Evolutionary conservation across 1,140 invertebrate species (phyloP).

Genomic region (Batillaria attramentaria): DNA sequence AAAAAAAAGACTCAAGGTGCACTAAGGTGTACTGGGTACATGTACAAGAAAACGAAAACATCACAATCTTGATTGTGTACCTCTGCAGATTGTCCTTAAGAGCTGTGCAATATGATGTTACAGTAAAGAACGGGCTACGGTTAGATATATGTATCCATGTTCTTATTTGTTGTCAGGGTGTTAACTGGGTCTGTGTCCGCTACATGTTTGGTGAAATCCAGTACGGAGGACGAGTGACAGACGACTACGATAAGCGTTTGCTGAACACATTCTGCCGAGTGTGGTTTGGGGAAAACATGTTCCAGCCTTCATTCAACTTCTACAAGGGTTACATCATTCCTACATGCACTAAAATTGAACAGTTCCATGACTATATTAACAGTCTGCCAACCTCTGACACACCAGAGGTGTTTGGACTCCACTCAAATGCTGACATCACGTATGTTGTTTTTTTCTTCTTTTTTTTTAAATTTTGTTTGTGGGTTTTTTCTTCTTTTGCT

Average conservation of each 20-base stretch:
- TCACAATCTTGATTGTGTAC: no score
- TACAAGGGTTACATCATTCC: constrained; percentile 69
- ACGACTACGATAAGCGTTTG: constrained; percentile 94
- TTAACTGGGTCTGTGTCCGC: constrained; percentile 92
- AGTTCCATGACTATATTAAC: constrained; percentile 77
- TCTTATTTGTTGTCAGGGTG: constrained; percentile 76
- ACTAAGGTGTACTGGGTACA: no score
- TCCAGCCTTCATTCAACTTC: constrained; percentile 65
- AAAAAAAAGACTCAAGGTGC: no score
- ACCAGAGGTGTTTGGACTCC: constrained; percentile 95
- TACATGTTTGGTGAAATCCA: constrained; percentile 90
- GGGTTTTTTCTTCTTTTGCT: no score
- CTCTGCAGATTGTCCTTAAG: no score
- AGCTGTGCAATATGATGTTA: no score
- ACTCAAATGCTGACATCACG: constrained; percentile 94
- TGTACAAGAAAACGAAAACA: no score
- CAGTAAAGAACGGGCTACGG: no score
- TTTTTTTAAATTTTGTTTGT: no score
- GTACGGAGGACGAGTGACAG: constrained; percentile 95
- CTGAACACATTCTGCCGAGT: constrained; percentile 83
- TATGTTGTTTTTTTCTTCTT: constrained; percentile 40
- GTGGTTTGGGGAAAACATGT: constrained; percentile 71
- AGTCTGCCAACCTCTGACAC: constrained; percentile 88
- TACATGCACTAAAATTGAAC: constrained; percentile 53
- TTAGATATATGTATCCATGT: not conserved